These are phyloP conservation scores for Istiophorus platypterus DNA, from an alignment of 2,113 vertebrate genomes.

Conservation along the genomic window DNA sequence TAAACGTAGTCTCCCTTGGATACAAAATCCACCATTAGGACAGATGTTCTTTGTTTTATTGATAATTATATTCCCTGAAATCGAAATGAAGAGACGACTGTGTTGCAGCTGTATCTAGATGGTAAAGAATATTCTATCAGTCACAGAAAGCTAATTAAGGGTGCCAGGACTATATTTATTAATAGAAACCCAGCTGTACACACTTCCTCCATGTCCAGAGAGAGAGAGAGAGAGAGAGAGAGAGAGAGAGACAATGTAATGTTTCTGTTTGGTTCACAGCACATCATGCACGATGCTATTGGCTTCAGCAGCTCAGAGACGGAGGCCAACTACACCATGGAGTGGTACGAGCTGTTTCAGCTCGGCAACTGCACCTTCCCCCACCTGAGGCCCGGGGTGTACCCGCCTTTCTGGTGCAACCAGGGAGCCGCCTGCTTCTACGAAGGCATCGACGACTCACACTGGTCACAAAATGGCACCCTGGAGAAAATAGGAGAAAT, in stretches of 20 bases:
- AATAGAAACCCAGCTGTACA: slow-evolving; percentile 12
- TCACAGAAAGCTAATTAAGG: not conserved
- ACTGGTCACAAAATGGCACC: slow-evolving; percentile 96
- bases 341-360: slow-evolving; percentile 99
- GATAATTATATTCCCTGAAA: not conserved
- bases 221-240: not conserved
- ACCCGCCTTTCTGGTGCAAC: slow-evolving; percentile 96
- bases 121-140: not conserved
- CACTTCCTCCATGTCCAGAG: not conserved
- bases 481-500: slow-evolving; percentile 90
- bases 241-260: not conserved
- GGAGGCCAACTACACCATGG: slow-evolving; percentile 93
- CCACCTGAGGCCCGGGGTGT: slow-evolving; percentile 86
- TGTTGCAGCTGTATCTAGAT: not conserved
- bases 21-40: not conserved
- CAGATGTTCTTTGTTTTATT: not conserved
- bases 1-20: too few relatives aligned
- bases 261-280: slow-evolving; percentile 80
- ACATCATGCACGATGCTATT: slow-evolving; percentile 97
- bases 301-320: slow-evolving; percentile 90
- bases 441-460: slow-evolving; percentile 92
- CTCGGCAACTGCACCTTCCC: slow-evolving; percentile 99
- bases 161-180: not conserved
- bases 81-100: not conserved
- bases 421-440: slow-evolving; percentile 99